A percentile compares a stretch with the other conserved stretches of the same genome.
phyloP scores from a whole-genome alignment of 2,888 invertebrate species.

The Caenorhabditis sp. region DNA sequence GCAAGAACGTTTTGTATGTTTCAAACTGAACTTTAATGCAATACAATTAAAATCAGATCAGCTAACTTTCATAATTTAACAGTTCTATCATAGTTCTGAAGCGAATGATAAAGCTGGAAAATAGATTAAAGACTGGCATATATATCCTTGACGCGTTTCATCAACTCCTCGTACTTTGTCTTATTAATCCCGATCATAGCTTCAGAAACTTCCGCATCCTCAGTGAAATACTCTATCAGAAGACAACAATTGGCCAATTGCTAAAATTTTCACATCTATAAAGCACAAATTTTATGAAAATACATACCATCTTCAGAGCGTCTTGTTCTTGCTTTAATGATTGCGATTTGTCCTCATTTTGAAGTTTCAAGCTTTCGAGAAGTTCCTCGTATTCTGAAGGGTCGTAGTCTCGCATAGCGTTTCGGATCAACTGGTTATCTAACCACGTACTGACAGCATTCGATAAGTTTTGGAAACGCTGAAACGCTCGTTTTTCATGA shows the following conservation, averaged over 20 bases:
- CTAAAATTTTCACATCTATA: not conserved
- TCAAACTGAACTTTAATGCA: no score
- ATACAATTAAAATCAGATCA: no score
- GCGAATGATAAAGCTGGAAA: no score
- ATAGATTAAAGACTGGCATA: no score
- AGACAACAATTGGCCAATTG: not conserved
- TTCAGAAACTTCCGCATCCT: not conserved
- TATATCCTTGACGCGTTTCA: no score
- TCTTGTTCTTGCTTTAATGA: not conserved
- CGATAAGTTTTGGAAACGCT: not conserved
- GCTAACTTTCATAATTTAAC: no score
- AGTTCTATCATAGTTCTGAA: no score
- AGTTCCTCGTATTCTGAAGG: not conserved
- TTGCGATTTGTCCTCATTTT: not conserved
- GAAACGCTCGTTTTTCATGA: not conserved
- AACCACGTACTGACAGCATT: not conserved
- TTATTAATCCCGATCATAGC: not conserved
- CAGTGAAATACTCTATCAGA: not conserved
- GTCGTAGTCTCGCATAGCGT: not conserved
- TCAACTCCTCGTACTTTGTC: not conserved
- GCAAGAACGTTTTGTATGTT: no score
- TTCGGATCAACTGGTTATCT: not conserved
- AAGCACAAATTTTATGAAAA: not conserved
- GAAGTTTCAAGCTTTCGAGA: not conserved
- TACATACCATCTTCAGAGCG: not conserved